These are phyloP conservation scores for Poeciliopsis occidentalis DNA, from an alignment of 2,113 vertebrate species.

Conservation along the genomic window DNA sequence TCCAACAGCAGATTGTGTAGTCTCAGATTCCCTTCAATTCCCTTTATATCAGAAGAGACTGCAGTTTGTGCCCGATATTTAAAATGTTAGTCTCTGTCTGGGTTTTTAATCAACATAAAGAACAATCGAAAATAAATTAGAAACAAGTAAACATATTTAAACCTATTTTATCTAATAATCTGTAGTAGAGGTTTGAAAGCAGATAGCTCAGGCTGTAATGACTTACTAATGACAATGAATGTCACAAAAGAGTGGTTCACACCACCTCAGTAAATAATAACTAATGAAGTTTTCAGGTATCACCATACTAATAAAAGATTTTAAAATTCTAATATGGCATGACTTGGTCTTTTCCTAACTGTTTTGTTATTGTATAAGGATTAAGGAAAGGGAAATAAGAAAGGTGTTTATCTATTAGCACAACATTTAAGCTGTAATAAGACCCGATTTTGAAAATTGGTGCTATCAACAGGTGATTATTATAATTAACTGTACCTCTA, in stretches of 20 bases:
- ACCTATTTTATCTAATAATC: background rate
- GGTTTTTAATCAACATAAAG: background rate
- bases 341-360: background rate
- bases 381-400: background rate
- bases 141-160: background rate
- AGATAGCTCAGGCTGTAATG: background rate
- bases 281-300: background rate
- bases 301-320: background rate
- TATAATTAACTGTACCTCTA: too few species aligned
- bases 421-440: background rate
- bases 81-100: background rate
- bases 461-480: too few species aligned
- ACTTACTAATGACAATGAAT: background rate
- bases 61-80: background rate
- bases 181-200: background rate
- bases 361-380: background rate
- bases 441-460: background rate
- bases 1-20: constrained; percentile 22
- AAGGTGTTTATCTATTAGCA: background rate
- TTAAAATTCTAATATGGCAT: background rate
- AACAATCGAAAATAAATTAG: background rate
- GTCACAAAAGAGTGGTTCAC: background rate
- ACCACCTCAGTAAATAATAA: background rate
- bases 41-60: background rate
- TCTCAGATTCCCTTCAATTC: constrained; percentile 1